These are phyloP conservation scores for Ciconia nigra DNA, from an alignment of 2,797 vertebrate genomes.

Conservation along the genomic window DNA sequence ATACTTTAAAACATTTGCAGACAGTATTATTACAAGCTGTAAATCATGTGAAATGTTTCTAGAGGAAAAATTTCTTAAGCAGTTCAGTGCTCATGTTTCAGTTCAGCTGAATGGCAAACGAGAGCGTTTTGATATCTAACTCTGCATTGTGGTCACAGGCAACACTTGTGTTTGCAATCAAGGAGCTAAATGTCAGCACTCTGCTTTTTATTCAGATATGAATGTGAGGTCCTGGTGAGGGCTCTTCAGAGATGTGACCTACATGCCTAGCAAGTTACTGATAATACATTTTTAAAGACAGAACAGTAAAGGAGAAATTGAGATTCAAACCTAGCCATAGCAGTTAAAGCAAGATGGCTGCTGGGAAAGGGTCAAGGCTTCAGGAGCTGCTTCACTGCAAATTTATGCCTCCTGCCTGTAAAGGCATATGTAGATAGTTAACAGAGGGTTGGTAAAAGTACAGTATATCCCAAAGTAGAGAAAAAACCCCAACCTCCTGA, in stretches of 20 bases:
- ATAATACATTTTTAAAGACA: constrained; percentile 36
- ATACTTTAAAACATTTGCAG: background rate
- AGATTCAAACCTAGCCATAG: background rate
- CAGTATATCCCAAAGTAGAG: background rate
- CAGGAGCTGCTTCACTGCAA: background rate
- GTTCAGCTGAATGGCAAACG: background rate
- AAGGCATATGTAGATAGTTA: background rate
- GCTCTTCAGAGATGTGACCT: constrained; percentile 8
- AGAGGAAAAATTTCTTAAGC: background rate
- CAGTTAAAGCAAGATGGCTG: background rate
- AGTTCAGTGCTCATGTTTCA: background rate
- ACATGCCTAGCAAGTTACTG: background rate
- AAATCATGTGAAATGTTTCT: background rate
- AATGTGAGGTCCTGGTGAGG: background rate
- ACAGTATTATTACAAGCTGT: background rate
- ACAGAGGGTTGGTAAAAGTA: background rate
- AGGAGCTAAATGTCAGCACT: constrained; percentile 33
- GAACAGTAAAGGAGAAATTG: background rate
- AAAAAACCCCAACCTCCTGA: accelerated
- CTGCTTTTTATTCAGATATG: constrained; percentile 27
- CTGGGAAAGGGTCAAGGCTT: background rate
- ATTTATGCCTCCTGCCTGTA: background rate
- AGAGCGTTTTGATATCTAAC: background rate
- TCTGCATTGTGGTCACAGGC: background rate
- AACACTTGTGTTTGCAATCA: background rate